Conservation (phyloP, 2,797 vertebrate species). For the Xenentodon cancila region DNA sequence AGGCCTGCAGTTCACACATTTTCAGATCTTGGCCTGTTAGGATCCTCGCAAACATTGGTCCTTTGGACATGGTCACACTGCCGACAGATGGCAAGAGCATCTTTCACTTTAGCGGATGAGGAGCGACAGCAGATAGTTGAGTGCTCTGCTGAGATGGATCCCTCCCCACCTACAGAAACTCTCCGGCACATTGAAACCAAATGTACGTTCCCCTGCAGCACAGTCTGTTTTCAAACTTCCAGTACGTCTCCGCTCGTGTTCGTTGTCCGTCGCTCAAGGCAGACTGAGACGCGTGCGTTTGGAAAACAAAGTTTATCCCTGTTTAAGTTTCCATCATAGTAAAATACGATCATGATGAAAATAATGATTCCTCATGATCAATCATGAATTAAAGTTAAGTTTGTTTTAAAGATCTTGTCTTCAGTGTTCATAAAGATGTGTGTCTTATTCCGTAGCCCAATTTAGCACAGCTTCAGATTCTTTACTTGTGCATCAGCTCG, state of each 20-base stretch:
- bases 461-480: too few relatives aligned
- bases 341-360: too few relatives aligned
- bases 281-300: too few relatives aligned
- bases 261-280: background rate
- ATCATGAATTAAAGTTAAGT: too few relatives aligned
- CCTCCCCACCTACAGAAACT: slow-evolving; percentile 18
- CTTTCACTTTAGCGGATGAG: slow-evolving; percentile 66
- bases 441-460: too few relatives aligned
- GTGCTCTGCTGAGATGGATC: slow-evolving; percentile 46
- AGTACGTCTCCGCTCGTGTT: background rate
- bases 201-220: slow-evolving; percentile 36
- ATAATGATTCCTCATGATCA: too few relatives aligned
- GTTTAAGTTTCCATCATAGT: too few relatives aligned
- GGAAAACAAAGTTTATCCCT: too few relatives aligned
- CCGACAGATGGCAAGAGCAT: slow-evolving; percentile 80
- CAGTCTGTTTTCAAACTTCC: slow-evolving; percentile 38
- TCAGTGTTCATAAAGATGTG: too few relatives aligned
- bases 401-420: too few relatives aligned
- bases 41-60: slow-evolving; percentile 73
- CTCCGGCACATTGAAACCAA: slow-evolving; percentile 23
- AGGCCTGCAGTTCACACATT: slow-evolving; percentile 79
- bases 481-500: too few relatives aligned
- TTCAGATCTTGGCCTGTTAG: slow-evolving; percentile 71
- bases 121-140: slow-evolving; percentile 53
- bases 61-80: slow-evolving; percentile 75